Conservation (phyloP, 2,888 invertebrate genomes). For the Mayetiola destructor region DNA sequence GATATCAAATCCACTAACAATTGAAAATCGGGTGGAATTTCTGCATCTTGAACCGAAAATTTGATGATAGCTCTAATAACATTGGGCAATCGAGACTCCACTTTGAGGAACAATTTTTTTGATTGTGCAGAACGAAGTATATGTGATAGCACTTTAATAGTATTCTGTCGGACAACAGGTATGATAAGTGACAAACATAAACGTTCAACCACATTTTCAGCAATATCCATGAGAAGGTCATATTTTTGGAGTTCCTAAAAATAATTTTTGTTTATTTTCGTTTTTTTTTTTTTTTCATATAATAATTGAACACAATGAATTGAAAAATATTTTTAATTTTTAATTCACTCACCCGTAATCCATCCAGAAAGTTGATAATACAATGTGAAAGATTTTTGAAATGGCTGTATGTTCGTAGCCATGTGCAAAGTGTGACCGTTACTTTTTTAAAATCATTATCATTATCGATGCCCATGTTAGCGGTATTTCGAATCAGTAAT, state of each 20-base stretch:
- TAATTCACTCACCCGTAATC: background rate
- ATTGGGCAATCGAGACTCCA: background rate
- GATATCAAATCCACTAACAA: conserved; percentile 6
- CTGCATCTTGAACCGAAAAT: background rate
- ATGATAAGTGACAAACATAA: background rate
- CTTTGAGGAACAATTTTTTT: background rate
- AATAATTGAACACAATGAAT: background rate
- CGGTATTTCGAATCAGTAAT: background rate
- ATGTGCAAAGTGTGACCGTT: background rate
- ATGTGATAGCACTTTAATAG: background rate
- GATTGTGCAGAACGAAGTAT: background rate
- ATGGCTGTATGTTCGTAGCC: background rate
- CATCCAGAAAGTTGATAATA: background rate
- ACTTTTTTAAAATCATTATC: conserved; percentile 9
- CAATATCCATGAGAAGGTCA: conserved; percentile 5
- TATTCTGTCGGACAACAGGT: background rate
- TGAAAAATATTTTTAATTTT: background rate
- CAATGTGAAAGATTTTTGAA: background rate
- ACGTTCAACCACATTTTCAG: background rate
- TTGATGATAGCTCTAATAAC: background rate
- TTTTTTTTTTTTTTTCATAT: background rate
- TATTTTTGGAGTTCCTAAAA: conserved; percentile 5
- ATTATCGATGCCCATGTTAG: background rate
- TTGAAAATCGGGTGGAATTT: background rate
- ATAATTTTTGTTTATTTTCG: background rate